Evolutionary conservation across 2,888 invertebrate genomes (phyloP).

Genomic region (Caenorhabditis sp.): DNA sequence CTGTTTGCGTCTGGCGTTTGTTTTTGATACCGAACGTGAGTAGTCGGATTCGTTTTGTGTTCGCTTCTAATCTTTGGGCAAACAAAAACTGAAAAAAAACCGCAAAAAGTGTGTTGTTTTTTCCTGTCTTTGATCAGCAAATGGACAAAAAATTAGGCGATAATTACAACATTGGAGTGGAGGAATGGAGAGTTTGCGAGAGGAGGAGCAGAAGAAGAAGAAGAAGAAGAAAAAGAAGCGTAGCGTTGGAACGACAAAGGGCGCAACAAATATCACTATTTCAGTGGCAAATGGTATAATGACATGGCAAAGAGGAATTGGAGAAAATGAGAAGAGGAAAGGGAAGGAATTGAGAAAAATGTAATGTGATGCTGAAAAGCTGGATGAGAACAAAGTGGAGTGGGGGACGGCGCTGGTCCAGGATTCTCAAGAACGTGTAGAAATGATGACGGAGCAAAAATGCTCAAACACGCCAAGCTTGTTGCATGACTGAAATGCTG

Average conservation of each 20-base stretch:
- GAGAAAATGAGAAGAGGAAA: background rate
- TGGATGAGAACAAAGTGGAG: slow-evolving; percentile 56
- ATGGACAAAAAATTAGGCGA: slow-evolving; percentile 42
- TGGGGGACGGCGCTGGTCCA: slow-evolving; percentile 5
- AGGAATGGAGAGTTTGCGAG: slow-evolving; percentile 2
- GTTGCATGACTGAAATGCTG: background rate
- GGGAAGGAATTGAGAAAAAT: slow-evolving; percentile 52
- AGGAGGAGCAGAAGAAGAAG: background rate
- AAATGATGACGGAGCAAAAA: background rate
- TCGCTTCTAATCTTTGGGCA: background rate
- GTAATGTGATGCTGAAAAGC: slow-evolving; percentile 60
- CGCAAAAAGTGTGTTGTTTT: slow-evolving; percentile 29
- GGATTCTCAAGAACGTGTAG: background rate
- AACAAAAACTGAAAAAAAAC: slow-evolving; percentile 20
- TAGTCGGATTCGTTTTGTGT: background rate
- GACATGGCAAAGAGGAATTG: background rate
- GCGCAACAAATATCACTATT: background rate
- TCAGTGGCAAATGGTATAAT: background rate
- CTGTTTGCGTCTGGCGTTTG: background rate
- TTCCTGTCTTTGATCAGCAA: slow-evolving; percentile 45
- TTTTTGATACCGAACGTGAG: background rate
- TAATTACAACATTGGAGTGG: slow-evolving; percentile 30
- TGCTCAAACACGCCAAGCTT: background rate
- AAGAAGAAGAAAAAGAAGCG: background rate
- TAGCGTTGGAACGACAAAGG: too few species aligned